Evolutionary conservation across 2,888 invertebrate genomes (phyloP), one percentile per base, ranked within the genome.

Genomic region (Tillus elongatus): DNA sequence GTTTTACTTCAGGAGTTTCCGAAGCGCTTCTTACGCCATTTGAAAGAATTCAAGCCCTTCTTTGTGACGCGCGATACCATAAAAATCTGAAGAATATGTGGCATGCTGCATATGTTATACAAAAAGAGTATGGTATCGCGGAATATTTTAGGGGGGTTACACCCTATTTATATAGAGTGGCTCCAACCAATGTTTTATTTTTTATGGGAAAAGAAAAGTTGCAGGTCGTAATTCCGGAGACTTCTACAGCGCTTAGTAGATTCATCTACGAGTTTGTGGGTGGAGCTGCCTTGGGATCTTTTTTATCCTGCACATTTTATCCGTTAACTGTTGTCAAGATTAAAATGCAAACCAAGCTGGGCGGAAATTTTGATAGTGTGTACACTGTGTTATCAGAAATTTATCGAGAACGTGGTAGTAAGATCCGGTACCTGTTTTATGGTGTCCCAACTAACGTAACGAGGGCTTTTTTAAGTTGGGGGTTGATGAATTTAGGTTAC

Each of bases 271-370:
- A 2, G 50, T 61, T 35, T 68, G 69, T 46, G 66, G 79, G 82
- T 37, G 95, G 95, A 14, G 93, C 91, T n/a, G 60, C 86, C 3
- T 83, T 93, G 36, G 96, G 96, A 19, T 92, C 90, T 24, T 72
- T 83, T 34, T 81, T 91, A 10, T 90, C 91, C 59, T 91, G 91
- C 1, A 46, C 90, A 4, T 92, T 88, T 66, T 96, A 90, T 67
- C 96, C 96, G 0, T 64, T 93, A 11, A 95, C 95, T 67, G 92
- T 95, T 33, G 77, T 92, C 35, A 95, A 95, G 69, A 84, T 92
- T 36, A 78, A 83, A 35, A 87, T 93, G 83, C 95, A 96, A 65
- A 79, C 80, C 49, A 76, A 79, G 49, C 67, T 91, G 40, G 93
- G 90, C n/a, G 83, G 82, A 2, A 68, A 73, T 4, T 77, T 78